These are phyloP conservation scores for Poecilia latipinna DNA, from an alignment of 2,113 vertebrate genomes.

Conservation along the genomic window DNA sequence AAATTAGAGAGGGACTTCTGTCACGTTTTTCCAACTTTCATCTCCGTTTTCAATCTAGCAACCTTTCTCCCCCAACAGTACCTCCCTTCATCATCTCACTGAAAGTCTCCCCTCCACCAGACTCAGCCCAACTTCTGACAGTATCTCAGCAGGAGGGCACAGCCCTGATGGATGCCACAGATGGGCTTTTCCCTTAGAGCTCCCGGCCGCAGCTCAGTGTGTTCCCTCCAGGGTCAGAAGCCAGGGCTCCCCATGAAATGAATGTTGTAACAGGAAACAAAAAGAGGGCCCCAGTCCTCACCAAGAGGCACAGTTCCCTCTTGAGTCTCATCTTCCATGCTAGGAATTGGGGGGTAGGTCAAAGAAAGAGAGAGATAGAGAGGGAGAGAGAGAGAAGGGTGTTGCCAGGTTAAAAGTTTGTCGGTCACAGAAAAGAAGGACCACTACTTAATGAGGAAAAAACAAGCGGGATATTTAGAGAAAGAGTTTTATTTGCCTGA, in stretches of 20 bases:
- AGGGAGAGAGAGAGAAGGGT: constrained; percentile 26
- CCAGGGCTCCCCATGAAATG: constrained; percentile 76
- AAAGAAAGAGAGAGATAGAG: constrained; percentile 3
- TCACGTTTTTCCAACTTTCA: constrained; percentile 42
- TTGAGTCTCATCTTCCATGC: constrained; percentile 39
- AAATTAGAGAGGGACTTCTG: constrained; percentile 39
- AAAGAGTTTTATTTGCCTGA: constrained; percentile 47
- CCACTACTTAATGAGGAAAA: constrained; percentile 33
- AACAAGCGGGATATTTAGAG: constrained; percentile 33
- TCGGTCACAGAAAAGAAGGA: constrained; percentile 17
- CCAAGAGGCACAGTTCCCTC: constrained; percentile 47
- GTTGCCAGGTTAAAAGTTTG: constrained; percentile 46
- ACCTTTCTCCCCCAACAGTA: constrained; percentile 29
- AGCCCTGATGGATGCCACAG: constrained; percentile 81
- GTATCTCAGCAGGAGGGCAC: constrained; percentile 73
- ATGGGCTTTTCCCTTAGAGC: constrained; percentile 78
- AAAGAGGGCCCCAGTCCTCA: constrained; percentile 66
- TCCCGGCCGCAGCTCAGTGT: constrained; percentile 64
- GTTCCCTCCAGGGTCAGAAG: constrained; percentile 77
- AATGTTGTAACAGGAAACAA: constrained; percentile 81
- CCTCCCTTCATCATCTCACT: constrained; percentile 39
- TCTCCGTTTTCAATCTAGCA: constrained; percentile 46
- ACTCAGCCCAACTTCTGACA: constrained; percentile 70
- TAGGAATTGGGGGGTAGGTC: constrained; percentile 32
- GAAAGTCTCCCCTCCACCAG: constrained; percentile 37